These are phyloP conservation scores for Gymnosoma rotundatum DNA, from an alignment of 2,888 invertebrate genomes.

Conservation along the genomic window DNA sequence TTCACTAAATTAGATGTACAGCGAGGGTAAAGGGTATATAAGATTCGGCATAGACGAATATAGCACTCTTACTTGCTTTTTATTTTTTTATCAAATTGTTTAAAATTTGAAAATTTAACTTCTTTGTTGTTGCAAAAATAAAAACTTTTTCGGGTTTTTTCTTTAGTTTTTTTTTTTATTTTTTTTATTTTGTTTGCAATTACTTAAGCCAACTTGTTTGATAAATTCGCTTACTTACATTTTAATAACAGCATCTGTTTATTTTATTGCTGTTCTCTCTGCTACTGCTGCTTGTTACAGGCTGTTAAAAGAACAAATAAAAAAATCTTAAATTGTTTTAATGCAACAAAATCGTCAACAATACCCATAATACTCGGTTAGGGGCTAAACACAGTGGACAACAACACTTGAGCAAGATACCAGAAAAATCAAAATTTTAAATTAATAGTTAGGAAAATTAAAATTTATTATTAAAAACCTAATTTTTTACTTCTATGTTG, in stretches of 20 bases:
- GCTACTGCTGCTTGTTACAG: conserved; percentile 26
- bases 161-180: background rate
- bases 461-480: background rate
- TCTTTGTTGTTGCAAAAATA: background rate
- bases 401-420: background rate
- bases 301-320: conserved; percentile 31
- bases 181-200: background rate
- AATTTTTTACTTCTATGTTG: no score
- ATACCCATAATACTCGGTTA: background rate
- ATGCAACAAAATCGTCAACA: conserved; percentile 37
- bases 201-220: background rate
- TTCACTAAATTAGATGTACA: no score
- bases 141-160: conserved; percentile 4
- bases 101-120: no score
- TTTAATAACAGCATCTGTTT: conserved; percentile 11
- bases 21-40: no score
- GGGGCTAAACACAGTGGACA: conserved; percentile 3
- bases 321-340: conserved; percentile 32
- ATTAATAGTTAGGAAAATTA: background rate
- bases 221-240: conserved; percentile 7
- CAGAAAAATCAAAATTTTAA: no score
- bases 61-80: no score
- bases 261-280: conserved; percentile 2
- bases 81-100: no score
- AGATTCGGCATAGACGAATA: no score